Evolutionary conservation across 2,797 vertebrate genomes (phyloP), one percentile per base, ranked within the genome.

Genomic region (Coranthus polyacanthus): DNA sequence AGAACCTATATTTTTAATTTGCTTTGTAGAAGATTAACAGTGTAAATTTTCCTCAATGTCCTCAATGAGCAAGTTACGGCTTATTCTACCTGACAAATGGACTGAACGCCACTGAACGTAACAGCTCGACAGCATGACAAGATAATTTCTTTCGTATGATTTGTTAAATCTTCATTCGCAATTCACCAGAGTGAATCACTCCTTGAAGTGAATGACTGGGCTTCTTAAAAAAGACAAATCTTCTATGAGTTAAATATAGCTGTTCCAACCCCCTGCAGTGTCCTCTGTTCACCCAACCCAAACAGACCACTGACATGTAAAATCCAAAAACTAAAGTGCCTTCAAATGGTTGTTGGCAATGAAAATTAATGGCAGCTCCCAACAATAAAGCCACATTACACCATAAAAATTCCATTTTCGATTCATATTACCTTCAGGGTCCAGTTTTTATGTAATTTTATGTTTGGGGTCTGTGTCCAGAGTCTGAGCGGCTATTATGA

Each of bases 401-500:
- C 74, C 43, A 55, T 89, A 82, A 87, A 88, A 85, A 63, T 39
- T 73, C 74, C 12, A 75, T 79, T 89, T 80, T 69, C 39, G 71
- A 75, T 79, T 77, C 32, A 55, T 41, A 34, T 68, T 78, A 45
- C 58, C 71, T 76, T 56, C 44, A 68, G 78, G 83, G 56, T 34
- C 58, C 59, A 42, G 22, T 67, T 80, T 83, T 81, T 68, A 79
- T 84, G 59, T 54, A 49, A 81, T 81, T 81, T 90, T 67, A 84
- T 68, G 47, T 68, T 49, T 45, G 63, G n/a, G 54, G 47, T 76
- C 54, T 44, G 53, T 68, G 73, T 72, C 58, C 46, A 57, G 41
- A 67, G 44, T 74, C 80, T 53, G n/a, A 45, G 47, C 39, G 24
- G 71, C 59, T 72, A 39, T 80, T 56, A 75, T 64, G 55, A 79